Evolutionary conservation across 2,888 invertebrate species (phyloP).

Genomic region (Cosmia trapezina): DNA sequence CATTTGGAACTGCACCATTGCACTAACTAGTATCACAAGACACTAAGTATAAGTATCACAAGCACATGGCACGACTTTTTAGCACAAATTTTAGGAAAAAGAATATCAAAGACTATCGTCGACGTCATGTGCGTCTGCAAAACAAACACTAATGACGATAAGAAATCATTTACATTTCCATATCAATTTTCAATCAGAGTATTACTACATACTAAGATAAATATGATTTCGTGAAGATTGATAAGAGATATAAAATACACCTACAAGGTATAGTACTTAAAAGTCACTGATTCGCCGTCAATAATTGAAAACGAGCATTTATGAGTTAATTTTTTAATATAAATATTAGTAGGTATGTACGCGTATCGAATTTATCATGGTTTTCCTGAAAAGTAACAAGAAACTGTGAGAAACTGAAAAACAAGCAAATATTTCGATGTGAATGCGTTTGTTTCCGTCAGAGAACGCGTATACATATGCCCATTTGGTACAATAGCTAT

Average conservation of each 20-base stretch:
- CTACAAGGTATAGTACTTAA: constrained; percentile 48
- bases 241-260: constrained; percentile 55
- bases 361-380: constrained; percentile 40
- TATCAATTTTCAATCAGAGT: constrained; percentile 59
- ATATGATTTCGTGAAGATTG: constrained; percentile 56
- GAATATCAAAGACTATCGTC: constrained; percentile 35
- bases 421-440: constrained; percentile 80
- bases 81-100: constrained; percentile 19
- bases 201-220: constrained; percentile 61
- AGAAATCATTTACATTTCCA: constrained; percentile 51
- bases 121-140: constrained; percentile 52
- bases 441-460: constrained; percentile 82
- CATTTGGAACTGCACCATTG: constrained; percentile 22
- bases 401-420: constrained; percentile 75
- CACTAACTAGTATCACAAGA: not conserved
- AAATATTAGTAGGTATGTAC: constrained; percentile 7
- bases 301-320: constrained; percentile 24
- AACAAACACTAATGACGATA: constrained; percentile 60
- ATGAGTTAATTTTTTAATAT: constrained; percentile 6
- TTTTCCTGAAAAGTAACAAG: constrained; percentile 61
- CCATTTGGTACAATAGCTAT: constrained; percentile 82
- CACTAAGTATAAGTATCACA: constrained; percentile 6
- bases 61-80: constrained; percentile 15
- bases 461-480: constrained; percentile 73
- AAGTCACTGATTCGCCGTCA: constrained; percentile 25